Base-by-base conservation (phyloP, 1,140 invertebrate species). In the Eciton burchellii region DNA sequence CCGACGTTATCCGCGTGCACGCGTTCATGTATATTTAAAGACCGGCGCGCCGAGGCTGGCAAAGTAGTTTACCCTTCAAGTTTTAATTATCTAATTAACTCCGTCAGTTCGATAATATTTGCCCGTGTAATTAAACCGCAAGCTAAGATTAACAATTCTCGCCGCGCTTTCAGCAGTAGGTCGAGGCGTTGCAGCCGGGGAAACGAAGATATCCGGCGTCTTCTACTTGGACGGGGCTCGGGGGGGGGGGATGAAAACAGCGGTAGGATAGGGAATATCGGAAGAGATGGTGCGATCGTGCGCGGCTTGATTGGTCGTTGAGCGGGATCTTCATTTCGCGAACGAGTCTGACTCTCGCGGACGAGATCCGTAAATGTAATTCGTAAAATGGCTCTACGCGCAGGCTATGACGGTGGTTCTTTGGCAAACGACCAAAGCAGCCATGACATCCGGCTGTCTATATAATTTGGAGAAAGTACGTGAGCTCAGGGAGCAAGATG, bases 41-140 rank as follows among this genome's bases (percentile, higher is more conserved):
- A 59, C 47, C 47, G 21, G 35, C 21, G 66, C 60, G 66, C 72
- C 43, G 77, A 35, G 66, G n/a, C 59, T 76, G 43, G 81, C 60
- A 82, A 90, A 90, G 90, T 89, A 88, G 86, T 90, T 90, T 90
- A 89, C 89, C 84, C 88, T 88, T 89, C 88, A 90, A 91, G 90
- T 91, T 91, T 91, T 90, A 91, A 91, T 91, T 91, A 91, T 91
- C 89, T 90, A 91, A 91, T 91, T 91, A 91, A 90, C 88, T 91
- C 77, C 63, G 84, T 82, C 85, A 84, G 88, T 89, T 90, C 90
- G 87, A 91, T 90, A 91, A 91, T 90, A 91, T 91, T 90, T 91
- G 88, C 90, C 79, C 84, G 83, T 88, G 88, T 90, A 91, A 90
- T 91, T 91, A 91, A 90, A 91, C 86, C 76, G 81, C 86, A 76